Evolutionary conservation across 2,113 vertebrate genomes (phyloP), one percentile per base, ranked within the genome.

Genomic region (Furnarius figulus): DNA sequence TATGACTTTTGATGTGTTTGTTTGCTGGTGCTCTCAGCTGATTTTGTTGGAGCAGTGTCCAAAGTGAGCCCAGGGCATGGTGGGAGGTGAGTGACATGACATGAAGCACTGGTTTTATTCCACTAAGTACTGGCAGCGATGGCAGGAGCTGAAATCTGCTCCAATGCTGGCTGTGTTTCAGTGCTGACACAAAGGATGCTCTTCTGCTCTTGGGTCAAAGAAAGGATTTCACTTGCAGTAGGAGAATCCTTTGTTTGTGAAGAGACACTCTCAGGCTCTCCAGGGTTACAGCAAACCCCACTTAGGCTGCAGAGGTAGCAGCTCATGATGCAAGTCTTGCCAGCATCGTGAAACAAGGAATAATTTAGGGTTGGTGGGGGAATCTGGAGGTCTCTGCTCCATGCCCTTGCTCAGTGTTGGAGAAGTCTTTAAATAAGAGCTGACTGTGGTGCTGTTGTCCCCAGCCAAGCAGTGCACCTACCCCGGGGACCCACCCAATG

Each of bases 41-140:
- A 3, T 42, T 27, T 58, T 28, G 44, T 16, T 35, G 56, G 55
- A 58, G 42, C 49, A 23, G 39, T 1, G 1, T 1, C 35, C 56
- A 3, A 9, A 52, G 55, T 0, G n/a, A 37, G 28, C 19, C n/a
- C 44, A 3, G 11, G 72, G 44, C 61, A 2, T 3, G 21, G 59
- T 10, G 59, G 27, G 44, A 11, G 30, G 4, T 3, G n/a, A 25
- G 40, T 14, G 73, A 22, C 25, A 47, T 14, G 44, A 3, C 1
- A 1, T 1, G 10, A 12, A 37, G 19, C 30, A 2, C 46, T 0
- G 0, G 2, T 3, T 44, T 8, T 28, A 3, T 15, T 68, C 40
- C 2, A 0, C 59, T 9, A 8, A 35, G 30, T 12, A 2, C 70
- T 42, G 46, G 58, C 35, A 24, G 7, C 0, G 42, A 12, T 18